These are phyloP conservation scores for Nesoenas mayeri DNA, from an alignment of 2,113 vertebrate genomes.

Conservation along the genomic window DNA sequence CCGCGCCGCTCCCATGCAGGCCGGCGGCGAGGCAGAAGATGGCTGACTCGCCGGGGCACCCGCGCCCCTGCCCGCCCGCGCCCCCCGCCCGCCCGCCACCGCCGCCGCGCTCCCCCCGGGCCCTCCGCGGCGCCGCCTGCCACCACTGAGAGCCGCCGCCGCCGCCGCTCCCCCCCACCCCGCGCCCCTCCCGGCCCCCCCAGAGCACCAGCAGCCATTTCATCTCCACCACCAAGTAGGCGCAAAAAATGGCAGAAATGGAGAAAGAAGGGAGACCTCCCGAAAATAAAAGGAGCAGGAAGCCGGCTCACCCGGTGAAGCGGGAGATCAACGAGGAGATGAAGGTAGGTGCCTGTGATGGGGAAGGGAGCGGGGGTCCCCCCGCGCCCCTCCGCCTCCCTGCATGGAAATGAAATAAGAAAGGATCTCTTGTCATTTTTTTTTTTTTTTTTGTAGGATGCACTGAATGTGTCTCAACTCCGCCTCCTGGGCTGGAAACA, in stretches of 20 bases:
- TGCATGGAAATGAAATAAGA: slow-evolving; percentile 50
- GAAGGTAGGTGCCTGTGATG: slow-evolving; percentile 85
- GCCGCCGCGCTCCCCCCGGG: too few species aligned
- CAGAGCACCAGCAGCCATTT: slow-evolving; percentile 81
- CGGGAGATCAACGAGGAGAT: slow-evolving; percentile 98
- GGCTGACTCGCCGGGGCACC: too few species aligned
- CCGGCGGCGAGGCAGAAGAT: too few species aligned
- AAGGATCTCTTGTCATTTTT: slow-evolving; percentile 59
- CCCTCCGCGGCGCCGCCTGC: too few species aligned
- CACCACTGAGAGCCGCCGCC: too few species aligned
- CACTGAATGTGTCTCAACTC: slow-evolving; percentile 73
- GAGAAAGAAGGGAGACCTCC: slow-evolving; percentile 99
- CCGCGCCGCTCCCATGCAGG: too few species aligned
- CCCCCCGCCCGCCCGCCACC: too few species aligned
- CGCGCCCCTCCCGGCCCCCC: slow-evolving; percentile 25
- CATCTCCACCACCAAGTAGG: slow-evolving; percentile 77
- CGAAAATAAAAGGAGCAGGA: slow-evolving; percentile 98
- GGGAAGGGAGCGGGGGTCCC: slow-evolving; percentile 27
- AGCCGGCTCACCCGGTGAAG: slow-evolving; percentile 94
- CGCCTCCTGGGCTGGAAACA: slow-evolving; percentile 75
- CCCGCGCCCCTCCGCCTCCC: not conserved
- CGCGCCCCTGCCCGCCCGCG: too few species aligned
- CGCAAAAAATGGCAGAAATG: slow-evolving; percentile 97
- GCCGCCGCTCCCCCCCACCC: too few species aligned
- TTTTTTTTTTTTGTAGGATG: slow-evolving; percentile 63